Base-by-base conservation (phyloP, 1,140 invertebrate species). In the Coelopa frigida region DNA sequence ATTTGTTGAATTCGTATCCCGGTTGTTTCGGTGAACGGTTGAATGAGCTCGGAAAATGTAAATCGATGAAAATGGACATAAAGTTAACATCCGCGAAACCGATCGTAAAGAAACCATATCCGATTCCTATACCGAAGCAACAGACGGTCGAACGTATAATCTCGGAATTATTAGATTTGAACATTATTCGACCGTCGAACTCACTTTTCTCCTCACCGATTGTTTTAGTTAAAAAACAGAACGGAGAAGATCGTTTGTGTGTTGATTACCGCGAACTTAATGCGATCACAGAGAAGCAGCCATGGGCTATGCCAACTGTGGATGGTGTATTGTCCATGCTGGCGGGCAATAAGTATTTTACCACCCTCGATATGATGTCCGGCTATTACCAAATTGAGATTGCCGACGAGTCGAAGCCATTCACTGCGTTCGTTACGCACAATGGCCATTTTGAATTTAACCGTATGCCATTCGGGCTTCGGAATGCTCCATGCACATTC, bases 131-230 rank as follows among this genome's bases (percentile, higher is more conserved):
- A n/a, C n/a, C n/a, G n/a, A n/a, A n/a, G n/a, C n/a, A n/a, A n/a
- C n/a, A n/a, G n/a, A n/a, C n/a, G n/a, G n/a, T 31, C 42, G 5
- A 33, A 33, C 6, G 42, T 10, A 33, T 33, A 33, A 38, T n/a
- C n/a, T n/a, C n/a, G n/a, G n/a, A n/a, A n/a, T n/a, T n/a, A n/a
- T n/a, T n/a, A n/a, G n/a, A 38, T 38, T 24, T 29, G 11, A 64
- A 66, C 4, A 62, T 66, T 12, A 55, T 61, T 17, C 53, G 64
- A 5, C 60, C 53, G 1, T 68, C 67, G 0, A 57, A 56, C 10
- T 60, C 57, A 41, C 44, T 65, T 12, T 77, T 71, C 70, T 56
- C 72, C 10, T 68, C 63, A 4, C 35, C 36, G 5, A 26, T 39
- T 20, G 12, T 46, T 20, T n/a, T 46, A 20, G 44, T 50, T 12